Evolutionary conservation across 2,888 invertebrate genomes (phyloP).

Genomic region (Tachina fera): DNA sequence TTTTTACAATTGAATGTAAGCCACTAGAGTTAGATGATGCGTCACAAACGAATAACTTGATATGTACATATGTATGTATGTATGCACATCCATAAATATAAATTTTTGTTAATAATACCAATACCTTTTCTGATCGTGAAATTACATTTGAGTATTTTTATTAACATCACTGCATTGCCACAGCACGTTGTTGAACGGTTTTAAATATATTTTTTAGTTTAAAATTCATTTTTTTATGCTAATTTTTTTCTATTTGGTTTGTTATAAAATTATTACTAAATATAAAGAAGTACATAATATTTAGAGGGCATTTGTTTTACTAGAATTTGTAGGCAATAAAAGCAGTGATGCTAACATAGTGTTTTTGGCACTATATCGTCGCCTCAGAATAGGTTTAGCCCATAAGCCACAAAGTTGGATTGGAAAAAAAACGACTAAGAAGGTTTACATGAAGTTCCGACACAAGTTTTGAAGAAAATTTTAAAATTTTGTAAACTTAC

Average conservation of each 20-base stretch:
- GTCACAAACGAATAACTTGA: too few relatives aligned
- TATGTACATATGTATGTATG: background rate
- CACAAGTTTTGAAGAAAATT: too few relatives aligned
- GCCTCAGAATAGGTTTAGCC: too few relatives aligned
- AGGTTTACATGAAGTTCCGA: too few relatives aligned
- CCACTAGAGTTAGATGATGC: too few relatives aligned
- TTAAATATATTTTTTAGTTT: slow-evolving; percentile 20
- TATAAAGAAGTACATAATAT: slow-evolving; percentile 21
- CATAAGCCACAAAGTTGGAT: too few relatives aligned
- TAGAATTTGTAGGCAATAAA: slow-evolving; percentile 23
- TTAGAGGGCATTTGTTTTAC: background rate
- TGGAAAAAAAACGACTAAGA: too few relatives aligned
- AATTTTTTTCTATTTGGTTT: background rate
- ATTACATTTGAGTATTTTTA: slow-evolving; percentile 10
- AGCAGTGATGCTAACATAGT: background rate
- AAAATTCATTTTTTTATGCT: slow-evolving; percentile 13
- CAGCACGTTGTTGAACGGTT: slow-evolving; percentile 39
- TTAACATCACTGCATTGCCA: slow-evolving; percentile 8
- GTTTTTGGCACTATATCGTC: too few relatives aligned
- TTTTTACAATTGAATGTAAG: too few relatives aligned
- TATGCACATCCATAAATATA: background rate
- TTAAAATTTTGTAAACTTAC: too few relatives aligned
- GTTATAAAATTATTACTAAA: slow-evolving; percentile 51
- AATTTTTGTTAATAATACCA: background rate
- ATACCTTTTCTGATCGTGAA: background rate